A percentile compares a stretch with the other conserved stretches of the same genome.
These are phyloP conservation scores for Tylochromis polylepis DNA, from an alignment of 2,113 vertebrate species.

Conservation along the genomic window DNA sequence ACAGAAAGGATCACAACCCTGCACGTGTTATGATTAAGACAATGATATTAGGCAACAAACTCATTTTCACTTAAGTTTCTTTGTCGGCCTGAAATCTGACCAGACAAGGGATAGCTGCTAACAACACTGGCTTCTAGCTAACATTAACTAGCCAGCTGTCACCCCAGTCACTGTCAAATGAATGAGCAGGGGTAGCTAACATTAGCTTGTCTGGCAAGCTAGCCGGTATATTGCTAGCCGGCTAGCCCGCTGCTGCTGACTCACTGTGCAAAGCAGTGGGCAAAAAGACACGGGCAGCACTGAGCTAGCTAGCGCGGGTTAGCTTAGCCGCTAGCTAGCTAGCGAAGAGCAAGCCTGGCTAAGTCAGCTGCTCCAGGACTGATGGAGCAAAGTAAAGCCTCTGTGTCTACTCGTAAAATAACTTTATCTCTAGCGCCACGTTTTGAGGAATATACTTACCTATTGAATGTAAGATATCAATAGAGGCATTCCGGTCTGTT, in stretches of 20 bases:
- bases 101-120: not conserved
- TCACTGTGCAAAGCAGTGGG: slow-evolving; percentile 51
- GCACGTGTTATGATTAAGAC: not conserved
- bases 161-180: slow-evolving; percentile 16
- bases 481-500: slow-evolving; percentile 88
- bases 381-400: not conserved
- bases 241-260: slow-evolving; percentile 68
- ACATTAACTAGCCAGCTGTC: slow-evolving; percentile 6
- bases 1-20: fast-evolving
- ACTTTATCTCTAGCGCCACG: fast-evolving
- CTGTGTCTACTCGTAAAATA: too few species aligned
- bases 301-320: not conserved
- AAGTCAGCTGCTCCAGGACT: not conserved
- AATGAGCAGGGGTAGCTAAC: slow-evolving; percentile 27
- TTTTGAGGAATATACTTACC: slow-evolving; percentile 66
- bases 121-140: not conserved
- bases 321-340: slow-evolving; percentile 20
- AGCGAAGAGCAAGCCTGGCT: not conserved
- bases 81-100: slow-evolving; percentile 5
- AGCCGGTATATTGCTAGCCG: slow-evolving; percentile 39
- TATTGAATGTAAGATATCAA: slow-evolving; percentile 90
- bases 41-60: not conserved
- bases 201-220: slow-evolving; percentile 7
- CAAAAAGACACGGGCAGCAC: not conserved
- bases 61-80: not conserved